Evolutionary conservation across 2,888 invertebrate species (phyloP).

Genomic region (Fragum whitleyi): DNA sequence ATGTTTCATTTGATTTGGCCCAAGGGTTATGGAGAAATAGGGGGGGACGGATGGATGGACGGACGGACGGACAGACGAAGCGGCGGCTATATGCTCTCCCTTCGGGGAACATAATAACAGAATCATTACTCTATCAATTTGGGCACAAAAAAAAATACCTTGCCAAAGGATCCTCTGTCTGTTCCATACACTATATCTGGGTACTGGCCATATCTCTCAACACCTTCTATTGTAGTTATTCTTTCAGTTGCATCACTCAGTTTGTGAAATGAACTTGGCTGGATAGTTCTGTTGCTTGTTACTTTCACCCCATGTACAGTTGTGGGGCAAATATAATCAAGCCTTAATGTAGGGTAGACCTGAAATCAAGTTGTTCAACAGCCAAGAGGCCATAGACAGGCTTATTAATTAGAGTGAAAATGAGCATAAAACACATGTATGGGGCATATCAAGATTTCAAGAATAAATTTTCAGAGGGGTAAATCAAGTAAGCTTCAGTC

Average conservation of each 20-base stretch:
- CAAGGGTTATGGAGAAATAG: too few species aligned
- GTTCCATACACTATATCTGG: conserved; percentile 7
- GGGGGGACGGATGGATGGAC: too few species aligned
- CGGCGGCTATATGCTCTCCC: too few species aligned
- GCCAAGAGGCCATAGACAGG: too few species aligned
- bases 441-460: too few species aligned
- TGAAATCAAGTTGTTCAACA: background rate
- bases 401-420: too few species aligned
- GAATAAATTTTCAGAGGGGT: too few species aligned
- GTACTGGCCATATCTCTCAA: conserved; percentile 8
- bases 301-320: background rate
- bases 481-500: background rate
- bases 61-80: too few species aligned
- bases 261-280: background rate
- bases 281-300: background rate
- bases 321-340: background rate
- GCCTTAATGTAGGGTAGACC: background rate
- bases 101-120: too few species aligned
- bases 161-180: background rate
- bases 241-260: background rate
- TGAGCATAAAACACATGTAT: too few species aligned
- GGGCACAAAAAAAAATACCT: background rate
- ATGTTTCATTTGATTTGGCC: too few species aligned
- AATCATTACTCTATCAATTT: too few species aligned
- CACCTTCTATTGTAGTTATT: conserved; percentile 3